A percentile compares a stretch with the other conserved stretches of the same genome.
Conservation (phyloP, 2,797 vertebrate genomes). For the Serranus cabrilla region DNA sequence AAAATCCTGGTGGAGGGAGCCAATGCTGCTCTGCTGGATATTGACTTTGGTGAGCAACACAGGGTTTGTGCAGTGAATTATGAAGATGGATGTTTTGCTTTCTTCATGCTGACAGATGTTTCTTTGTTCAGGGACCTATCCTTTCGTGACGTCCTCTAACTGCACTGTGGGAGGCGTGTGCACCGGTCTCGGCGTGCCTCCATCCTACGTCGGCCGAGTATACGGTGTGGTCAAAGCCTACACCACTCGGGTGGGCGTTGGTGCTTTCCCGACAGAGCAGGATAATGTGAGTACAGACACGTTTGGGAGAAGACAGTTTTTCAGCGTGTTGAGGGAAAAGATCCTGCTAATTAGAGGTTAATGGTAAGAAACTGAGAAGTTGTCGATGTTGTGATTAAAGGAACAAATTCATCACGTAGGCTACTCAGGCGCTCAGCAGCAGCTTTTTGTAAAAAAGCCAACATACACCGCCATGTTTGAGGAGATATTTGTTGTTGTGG, state of each 20-base stretch:
- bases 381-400: neutral
- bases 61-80: neutral
- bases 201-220: slow-evolving; percentile 85
- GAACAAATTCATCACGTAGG: slow-evolving; percentile 2
- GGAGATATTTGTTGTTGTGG: neutral
- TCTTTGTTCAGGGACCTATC: slow-evolving; percentile 84
- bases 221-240: slow-evolving; percentile 90
- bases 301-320: neutral
- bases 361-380: neutral
- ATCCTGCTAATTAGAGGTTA: neutral
- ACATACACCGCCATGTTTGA: neutral
- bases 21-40: slow-evolving; percentile 89
- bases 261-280: slow-evolving; percentile 90
- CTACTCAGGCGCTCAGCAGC: neutral
- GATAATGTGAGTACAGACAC: slow-evolving; percentile 81
- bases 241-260: slow-evolving; percentile 88
- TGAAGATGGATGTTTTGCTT: neutral
- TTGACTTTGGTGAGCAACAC: slow-evolving; percentile 86
- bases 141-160: slow-evolving; percentile 90
- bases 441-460: slow-evolving; percentile 2
- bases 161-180: slow-evolving; percentile 89
- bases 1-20: slow-evolving; percentile 91
- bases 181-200: slow-evolving; percentile 88
- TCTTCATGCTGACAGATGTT: slow-evolving; percentile 9
- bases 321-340: no score